Base-by-base conservation (phyloP, 2,888 invertebrate genomes). In the Abrostola triplasia region DNA sequence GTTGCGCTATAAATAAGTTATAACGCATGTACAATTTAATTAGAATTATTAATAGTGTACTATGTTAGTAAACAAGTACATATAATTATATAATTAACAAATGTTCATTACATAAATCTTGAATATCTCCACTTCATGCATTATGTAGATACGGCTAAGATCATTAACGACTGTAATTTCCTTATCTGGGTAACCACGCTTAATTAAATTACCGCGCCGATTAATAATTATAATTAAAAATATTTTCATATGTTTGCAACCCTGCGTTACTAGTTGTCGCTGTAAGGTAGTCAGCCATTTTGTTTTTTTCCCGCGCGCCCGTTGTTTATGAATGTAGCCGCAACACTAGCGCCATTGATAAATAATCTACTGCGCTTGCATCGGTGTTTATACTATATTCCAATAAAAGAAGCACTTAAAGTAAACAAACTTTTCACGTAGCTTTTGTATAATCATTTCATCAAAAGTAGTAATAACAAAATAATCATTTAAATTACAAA, bases 321-420 rank as follows among this genome's bases (percentile, higher is more conserved):
- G 62, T 79, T 80, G 82, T 87, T 86, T 83, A 87, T 84, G 82
- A 82, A 82, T 77, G 83, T 70, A 76, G 73, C 77, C 70, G 71
- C 68, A 80, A 79, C 70, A 81, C 80, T 84, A 84, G 79, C 74
- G 59, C 75, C 86, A 84, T 86, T 88, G 85, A 86, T 84, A 84
- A 86, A 87, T 85, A 79, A 77, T 70, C 64, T 55, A 48, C 47
- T 57, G 42, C 40, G 47, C 52, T 7, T 5, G 36, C 44, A 64
- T 68, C 62, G 62, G 65, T 64, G 61, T 57, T 61, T 47, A 24
- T 24, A 24, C 24, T 24, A 1, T 24, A 4, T 24, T 2, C 24
- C 24, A 24, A 24, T 24, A 24, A 24, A 24, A 24, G 1, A 2
- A 2, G 4, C 24, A 24, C 24, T 24, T 2, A 24, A 24, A 24